Base-by-base conservation (phyloP, 2,888 invertebrate genomes). In the Venusia cambrica region DNA sequence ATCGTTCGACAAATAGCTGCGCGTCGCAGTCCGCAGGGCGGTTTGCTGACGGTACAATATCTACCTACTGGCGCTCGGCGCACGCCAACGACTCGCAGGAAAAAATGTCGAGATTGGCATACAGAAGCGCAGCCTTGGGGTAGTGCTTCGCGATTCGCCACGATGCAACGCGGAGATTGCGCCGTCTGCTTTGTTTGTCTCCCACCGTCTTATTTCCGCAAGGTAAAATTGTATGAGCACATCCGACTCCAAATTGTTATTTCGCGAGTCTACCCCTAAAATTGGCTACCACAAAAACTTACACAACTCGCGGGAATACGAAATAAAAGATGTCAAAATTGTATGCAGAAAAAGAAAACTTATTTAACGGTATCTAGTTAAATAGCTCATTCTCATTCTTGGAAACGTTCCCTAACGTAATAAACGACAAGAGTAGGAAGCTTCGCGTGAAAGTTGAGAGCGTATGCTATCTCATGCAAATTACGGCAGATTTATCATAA, bases 401-500 rank as follows among this genome's bases (percentile, higher is more conserved):
- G 76, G 71, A 77, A 83, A 83, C 78, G 81, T 80, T 77, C 71
- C 74, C 66, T 78, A 78, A 81, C 70, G 83, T 85, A 81, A 85
- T 85, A 84, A 84, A 83, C 77, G 83, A 73, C 79, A 83, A 77
- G 79, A 81, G 79, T 75, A 77, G 74, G 75, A 78, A 83, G 80
- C 78, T 75, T 69, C 75, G 76, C 80, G 78, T 75, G 79, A 85
- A 87, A 87, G 84, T 85, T 84, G 81, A 78, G 79, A 84, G 81
- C 87, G 83, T 87, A 87, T 85, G 87, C 85, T 85, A 84, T 87
- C 84, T 87, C 84, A 87, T 85, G 85, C 84, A 87, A 87, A 87
- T 87, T 87, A 84, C 83, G 71, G 77, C 68, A 87, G 85, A 87
- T 87, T 85, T 87, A 87, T 87, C 85, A 87, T 87, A 84, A 84